These are phyloP conservation scores for Alces alces DNA, from an alignment of 2,113 vertebrate genomes.

Conservation along the genomic window DNA sequence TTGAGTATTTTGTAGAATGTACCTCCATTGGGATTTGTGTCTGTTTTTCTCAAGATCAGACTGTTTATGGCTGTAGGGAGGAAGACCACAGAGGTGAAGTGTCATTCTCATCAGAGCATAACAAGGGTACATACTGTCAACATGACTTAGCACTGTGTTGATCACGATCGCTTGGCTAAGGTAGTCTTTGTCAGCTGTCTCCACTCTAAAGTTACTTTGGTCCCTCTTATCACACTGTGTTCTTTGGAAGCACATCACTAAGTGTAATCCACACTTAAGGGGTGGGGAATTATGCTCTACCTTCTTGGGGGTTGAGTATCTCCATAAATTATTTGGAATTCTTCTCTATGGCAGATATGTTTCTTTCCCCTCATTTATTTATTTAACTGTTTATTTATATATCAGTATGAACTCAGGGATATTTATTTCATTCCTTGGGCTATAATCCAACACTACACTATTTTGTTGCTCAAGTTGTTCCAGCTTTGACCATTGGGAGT, in stretches of 20 bases:
- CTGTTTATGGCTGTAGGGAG: not conserved
- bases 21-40: not conserved
- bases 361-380: not conserved
- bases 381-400: not conserved
- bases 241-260: not conserved
- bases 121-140: not conserved
- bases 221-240: not conserved
- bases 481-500: not conserved
- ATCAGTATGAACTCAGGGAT: not conserved
- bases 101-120: not conserved
- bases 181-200: not conserved
- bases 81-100: not conserved
- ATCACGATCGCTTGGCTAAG: not conserved
- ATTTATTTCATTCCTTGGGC: not conserved
- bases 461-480: slow-evolving; percentile 2
- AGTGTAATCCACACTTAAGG: not conserved
- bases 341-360: not conserved
- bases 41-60: not conserved
- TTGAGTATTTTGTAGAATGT: not conserved
- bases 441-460: not conserved
- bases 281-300: not conserved
- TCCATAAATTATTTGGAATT: not conserved
- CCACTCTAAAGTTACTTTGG: not conserved
- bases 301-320: not conserved
- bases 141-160: not conserved